Base-by-base conservation (phyloP, 2,113 vertebrate species). In the Cyprinodon variegatus region DNA sequence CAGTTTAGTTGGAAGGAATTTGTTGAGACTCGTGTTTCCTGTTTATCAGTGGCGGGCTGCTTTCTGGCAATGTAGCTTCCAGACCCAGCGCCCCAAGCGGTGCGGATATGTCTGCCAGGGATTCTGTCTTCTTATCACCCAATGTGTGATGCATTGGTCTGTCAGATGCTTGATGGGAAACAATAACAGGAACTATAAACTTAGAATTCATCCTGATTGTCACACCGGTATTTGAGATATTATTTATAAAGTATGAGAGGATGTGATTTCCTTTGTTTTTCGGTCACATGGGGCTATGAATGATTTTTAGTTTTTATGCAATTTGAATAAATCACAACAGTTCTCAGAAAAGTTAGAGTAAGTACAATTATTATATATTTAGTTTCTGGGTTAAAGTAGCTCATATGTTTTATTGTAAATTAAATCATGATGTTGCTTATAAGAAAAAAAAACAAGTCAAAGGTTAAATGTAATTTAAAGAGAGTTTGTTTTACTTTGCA, bases 181-280 rank as follows among this genome's bases (percentile, higher is more conserved):
- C 91, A 94, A 94, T 90, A 95, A 94, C 93, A 94, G 94, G 94
- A 95, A 94, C 87, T 93, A 85, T 91, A 93, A 90, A 92, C 85
- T 90, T 92, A 87, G 90, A 93, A 85, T 82, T 88, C 75, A 80
- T 86, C 78, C 82, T 68, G 79, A 78, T 86, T 85, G 90, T 86
- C 82, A 68, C 70, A 76, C 79, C 53, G 84, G 86, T 78, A 87
- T 92, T 92, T 88, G 74, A 86, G 84, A 87, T 86, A 90, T 89
- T 79, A 85, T 89, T 90, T 88, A 83, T 90, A 77, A 65, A 65
- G 72, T 78, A 65, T 57, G 39, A 67, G 70, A 76, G 45, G 36
- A 65, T 85, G 77, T 80, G 22, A 87, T 89, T 87, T 89, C 83
- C 86, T 67, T 78, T 86, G 68, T 80, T 90, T 86, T 89, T 74